These are phyloP conservation scores for Periophthalmus magnuspinnatus DNA, from an alignment of 2,797 vertebrate genomes.

Conservation along the genomic window DNA sequence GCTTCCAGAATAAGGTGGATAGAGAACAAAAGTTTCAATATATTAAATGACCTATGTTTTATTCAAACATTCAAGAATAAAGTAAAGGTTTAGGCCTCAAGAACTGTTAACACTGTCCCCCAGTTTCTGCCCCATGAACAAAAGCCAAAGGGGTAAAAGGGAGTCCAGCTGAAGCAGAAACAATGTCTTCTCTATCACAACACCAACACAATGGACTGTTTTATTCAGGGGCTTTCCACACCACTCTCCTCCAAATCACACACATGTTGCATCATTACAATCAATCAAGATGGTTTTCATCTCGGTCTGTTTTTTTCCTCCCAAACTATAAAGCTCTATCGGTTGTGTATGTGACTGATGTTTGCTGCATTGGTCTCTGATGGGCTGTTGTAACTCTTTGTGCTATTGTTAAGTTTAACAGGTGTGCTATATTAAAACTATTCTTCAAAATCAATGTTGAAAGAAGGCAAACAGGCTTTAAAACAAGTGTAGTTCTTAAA, in stretches of 20 bases:
- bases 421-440: conserved; percentile 29
- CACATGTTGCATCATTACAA: conserved; percentile 40
- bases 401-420: conserved; percentile 29
- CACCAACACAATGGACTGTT: conserved; percentile 17
- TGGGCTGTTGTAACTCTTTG: conserved; percentile 10
- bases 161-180: conserved; percentile 16
- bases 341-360: conserved; percentile 12
- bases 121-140: conserved; percentile 1
- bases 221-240: conserved; percentile 52
- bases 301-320: neutral
- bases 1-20: too few relatives aligned
- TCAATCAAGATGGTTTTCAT: conserved; percentile 53
- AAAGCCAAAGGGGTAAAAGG: conserved; percentile 4
- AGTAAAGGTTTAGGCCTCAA: neutral
- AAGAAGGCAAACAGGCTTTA: neutral
- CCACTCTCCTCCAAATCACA: conserved; percentile 36
- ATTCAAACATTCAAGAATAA: neutral
- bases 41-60: neutral
- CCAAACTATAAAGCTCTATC: conserved; percentile 15
- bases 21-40: too few relatives aligned
- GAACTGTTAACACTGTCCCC: conserved; percentile 7
- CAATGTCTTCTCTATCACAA: conserved; percentile 20
- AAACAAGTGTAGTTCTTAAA: neutral
- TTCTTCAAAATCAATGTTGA: conserved; percentile 12
- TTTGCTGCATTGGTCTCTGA: conserved; percentile 17